Evolutionary conservation across 2,888 invertebrate genomes (phyloP).

Genomic region (Apamea sordens): DNA sequence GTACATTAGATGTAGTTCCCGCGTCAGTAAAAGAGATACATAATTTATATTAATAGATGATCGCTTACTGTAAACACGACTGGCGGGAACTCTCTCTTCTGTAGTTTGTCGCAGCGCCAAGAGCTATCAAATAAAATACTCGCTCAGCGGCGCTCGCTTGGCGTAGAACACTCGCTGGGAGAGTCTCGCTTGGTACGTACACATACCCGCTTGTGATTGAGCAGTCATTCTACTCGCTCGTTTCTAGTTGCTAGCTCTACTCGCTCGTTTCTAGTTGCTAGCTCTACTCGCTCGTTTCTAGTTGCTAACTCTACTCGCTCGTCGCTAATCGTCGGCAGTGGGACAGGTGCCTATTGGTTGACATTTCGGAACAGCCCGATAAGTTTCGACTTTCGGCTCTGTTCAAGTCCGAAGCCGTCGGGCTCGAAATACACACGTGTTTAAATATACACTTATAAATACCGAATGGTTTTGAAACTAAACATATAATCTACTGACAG

Average conservation of each 20-base stretch:
- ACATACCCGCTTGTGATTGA: background rate
- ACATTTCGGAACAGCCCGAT: background rate
- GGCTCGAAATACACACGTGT: background rate
- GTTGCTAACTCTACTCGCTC: background rate
- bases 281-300: too few species aligned
- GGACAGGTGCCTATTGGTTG: background rate
- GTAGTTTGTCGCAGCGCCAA: background rate
- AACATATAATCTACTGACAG: background rate
- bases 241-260: background rate
- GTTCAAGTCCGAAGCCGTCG: background rate
- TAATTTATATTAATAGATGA: background rate
- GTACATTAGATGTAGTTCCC: background rate
- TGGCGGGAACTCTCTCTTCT: background rate
- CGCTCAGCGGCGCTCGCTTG: background rate
- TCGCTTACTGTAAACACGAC: background rate
- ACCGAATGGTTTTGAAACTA: background rate
- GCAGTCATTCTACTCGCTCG: background rate
- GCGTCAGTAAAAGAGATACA: background rate
- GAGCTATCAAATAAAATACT: background rate
- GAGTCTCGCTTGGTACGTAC: too few species aligned
- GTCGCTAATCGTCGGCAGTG: background rate
- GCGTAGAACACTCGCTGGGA: background rate
- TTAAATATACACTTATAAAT: background rate
- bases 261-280: background rate
- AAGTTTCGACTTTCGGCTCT: background rate